Percentiles rank a stretch among this genome's conserved stretches.
Evolutionary conservation across 2,888 invertebrate species (phyloP).

Genomic region (Drosophila kokeensis): DNA sequence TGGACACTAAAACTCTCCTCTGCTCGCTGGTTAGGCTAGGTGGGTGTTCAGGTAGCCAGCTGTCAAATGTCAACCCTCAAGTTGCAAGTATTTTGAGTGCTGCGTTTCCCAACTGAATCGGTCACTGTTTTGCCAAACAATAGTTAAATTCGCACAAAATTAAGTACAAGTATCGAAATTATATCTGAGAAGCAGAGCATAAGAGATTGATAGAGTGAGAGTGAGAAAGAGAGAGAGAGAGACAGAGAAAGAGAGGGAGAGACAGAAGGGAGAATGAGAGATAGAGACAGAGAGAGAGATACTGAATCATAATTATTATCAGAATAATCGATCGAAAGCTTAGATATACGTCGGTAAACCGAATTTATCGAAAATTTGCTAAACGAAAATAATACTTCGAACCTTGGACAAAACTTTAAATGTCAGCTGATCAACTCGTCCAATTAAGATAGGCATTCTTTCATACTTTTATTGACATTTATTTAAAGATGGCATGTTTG

Average conservation of each 20-base stretch:
- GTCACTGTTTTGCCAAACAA: slow-evolving; percentile 9
- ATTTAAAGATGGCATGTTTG: neutral
- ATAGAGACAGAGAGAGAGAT: neutral
- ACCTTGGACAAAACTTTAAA: neutral
- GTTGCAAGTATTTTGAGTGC: slow-evolving; percentile 1
- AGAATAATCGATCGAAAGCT: neutral
- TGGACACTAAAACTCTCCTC: slow-evolving; percentile 24
- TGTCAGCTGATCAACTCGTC: neutral
- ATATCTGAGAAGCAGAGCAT: neutral
- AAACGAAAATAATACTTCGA: neutral
- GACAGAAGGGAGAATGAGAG: too few species aligned
- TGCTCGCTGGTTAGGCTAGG: slow-evolving; percentile 18
- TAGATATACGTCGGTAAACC: neutral
- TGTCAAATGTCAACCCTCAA: slow-evolving; percentile 7
- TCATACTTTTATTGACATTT: neutral
- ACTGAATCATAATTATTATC: neutral
- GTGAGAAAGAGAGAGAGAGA: neutral
- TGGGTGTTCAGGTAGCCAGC: slow-evolving; percentile 59
- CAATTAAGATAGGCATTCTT: neutral
- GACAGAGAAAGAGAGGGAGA: neutral
- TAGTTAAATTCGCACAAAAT: neutral
- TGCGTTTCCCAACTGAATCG: slow-evolving; percentile 13
- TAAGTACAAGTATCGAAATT: neutral
- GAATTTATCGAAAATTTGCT: neutral
- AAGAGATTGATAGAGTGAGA: neutral